Conservation (phyloP, 2,888 invertebrate genomes). For the Epistrophe eligans region DNA sequence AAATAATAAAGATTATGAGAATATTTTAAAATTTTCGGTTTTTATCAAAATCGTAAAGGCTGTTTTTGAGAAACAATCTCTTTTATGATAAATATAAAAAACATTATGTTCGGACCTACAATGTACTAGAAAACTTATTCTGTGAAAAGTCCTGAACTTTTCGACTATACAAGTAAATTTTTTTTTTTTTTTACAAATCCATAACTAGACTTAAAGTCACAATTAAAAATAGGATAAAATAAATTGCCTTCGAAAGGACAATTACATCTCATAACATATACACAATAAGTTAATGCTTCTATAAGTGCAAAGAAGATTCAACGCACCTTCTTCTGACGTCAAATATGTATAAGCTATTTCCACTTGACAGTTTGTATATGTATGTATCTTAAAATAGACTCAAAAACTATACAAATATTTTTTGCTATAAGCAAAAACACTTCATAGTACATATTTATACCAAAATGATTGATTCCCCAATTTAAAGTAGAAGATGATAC, state of each 20-base stretch:
- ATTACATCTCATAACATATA: neutral
- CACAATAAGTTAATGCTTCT: conserved; percentile 7
- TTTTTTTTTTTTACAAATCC: neutral
- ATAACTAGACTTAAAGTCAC: neutral
- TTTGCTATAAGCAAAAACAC: neutral
- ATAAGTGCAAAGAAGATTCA: conserved; percentile 6
- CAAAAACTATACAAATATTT: neutral
- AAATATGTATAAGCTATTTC: conserved; percentile 3
- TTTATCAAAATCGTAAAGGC: too few relatives aligned
- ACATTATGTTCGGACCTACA: too few relatives aligned
- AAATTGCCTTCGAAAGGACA: conserved; percentile 5
- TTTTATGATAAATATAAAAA: too few relatives aligned
- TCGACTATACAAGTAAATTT: too few relatives aligned
- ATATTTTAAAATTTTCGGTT: too few relatives aligned
- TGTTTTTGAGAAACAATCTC: too few relatives aligned
- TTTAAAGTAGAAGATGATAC: conserved; percentile 57
- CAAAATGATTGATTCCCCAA: conserved; percentile 63
- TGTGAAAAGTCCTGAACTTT: too few relatives aligned
- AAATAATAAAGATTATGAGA: too few relatives aligned
- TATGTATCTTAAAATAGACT: conserved; percentile 37
- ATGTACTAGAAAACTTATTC: too few relatives aligned
- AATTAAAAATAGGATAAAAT: neutral
- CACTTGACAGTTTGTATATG: conserved; percentile 44
- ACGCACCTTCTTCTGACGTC: conserved; percentile 1
- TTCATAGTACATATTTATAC: neutral